Evolutionary conservation across 2,113 vertebrate genomes (phyloP).

Genomic region (Thunnus maccoyii): DNA sequence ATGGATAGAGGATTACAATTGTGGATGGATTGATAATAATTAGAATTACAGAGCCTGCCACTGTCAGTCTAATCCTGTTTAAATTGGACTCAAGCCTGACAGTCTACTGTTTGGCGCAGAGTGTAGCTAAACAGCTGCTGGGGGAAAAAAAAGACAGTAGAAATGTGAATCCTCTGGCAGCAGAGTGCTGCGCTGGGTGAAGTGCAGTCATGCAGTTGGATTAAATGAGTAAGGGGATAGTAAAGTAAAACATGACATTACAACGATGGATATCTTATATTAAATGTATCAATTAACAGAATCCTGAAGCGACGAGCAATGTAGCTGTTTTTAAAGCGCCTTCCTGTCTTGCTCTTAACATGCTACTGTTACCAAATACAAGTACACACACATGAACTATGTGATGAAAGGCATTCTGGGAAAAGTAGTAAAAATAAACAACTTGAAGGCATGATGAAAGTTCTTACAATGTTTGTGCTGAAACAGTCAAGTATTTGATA

Average conservation of each 20-base stretch:
- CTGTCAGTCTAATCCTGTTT: constrained; percentile 55
- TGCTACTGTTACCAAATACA: not conserved
- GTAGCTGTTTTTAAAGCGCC: not conserved
- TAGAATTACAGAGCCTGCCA: constrained; percentile 36
- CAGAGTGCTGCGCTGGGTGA: not conserved
- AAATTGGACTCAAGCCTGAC: constrained; percentile 43
- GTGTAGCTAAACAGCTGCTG: constrained; percentile 38
- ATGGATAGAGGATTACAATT: constrained; percentile 33
- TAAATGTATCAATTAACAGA: not conserved
- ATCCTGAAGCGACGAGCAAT: not conserved
- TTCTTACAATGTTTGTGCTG: too few relatives aligned
- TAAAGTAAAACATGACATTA: not conserved
- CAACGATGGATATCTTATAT: not conserved
- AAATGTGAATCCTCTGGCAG: constrained; percentile 19
- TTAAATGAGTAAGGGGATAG: constrained; percentile 5
- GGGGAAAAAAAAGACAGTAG: not conserved
- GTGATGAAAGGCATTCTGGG: too few relatives aligned
- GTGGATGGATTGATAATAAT: constrained; percentile 45
- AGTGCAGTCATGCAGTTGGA: constrained; percentile 11
- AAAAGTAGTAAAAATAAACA: too few relatives aligned
- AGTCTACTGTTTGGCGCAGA: constrained; percentile 22
- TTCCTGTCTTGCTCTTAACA: not conserved
- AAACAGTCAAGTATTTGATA: too few relatives aligned
- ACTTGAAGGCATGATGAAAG: too few relatives aligned
- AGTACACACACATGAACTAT: too few relatives aligned